phyloP scores from a whole-genome alignment of 2,113 vertebrate species.

The Calidris pugnax region DNA sequence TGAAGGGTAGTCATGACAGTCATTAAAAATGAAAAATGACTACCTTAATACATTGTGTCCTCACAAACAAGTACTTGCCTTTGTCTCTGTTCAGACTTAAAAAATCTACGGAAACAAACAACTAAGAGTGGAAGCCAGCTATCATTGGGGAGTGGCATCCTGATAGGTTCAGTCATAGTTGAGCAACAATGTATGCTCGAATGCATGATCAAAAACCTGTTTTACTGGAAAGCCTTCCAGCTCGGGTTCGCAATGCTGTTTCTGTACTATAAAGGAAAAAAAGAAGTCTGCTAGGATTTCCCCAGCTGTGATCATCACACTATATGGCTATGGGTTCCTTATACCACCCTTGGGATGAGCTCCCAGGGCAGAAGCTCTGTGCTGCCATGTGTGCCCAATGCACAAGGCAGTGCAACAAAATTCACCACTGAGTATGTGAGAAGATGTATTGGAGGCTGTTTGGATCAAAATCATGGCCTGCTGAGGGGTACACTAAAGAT shows the following conservation, averaged over 20 bases:
- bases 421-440: not conserved
- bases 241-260: not conserved
- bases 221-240: not conserved
- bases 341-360: not conserved
- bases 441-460: not conserved
- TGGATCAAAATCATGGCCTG: not conserved
- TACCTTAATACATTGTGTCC: not conserved
- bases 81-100: not conserved
- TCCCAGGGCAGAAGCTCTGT: not conserved
- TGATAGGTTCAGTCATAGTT: not conserved
- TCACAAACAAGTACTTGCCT: not conserved
- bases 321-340: not conserved
- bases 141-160: not conserved
- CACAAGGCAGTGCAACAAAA: not conserved
- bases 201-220: not conserved
- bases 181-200: not conserved
- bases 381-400: not conserved
- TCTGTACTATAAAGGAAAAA: not conserved
- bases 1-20: conserved; percentile 27
- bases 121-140: not conserved
- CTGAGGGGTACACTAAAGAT: not conserved
- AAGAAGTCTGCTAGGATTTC: not conserved
- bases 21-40: conserved; percentile 48
- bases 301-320: not conserved
- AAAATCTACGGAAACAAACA: not conserved